A percentile compares a stretch with the other conserved stretches of the same genome.
Evolutionary conservation across 2,797 vertebrate species (phyloP).

Genomic region (Chelidonichthys spinosus): DNA sequence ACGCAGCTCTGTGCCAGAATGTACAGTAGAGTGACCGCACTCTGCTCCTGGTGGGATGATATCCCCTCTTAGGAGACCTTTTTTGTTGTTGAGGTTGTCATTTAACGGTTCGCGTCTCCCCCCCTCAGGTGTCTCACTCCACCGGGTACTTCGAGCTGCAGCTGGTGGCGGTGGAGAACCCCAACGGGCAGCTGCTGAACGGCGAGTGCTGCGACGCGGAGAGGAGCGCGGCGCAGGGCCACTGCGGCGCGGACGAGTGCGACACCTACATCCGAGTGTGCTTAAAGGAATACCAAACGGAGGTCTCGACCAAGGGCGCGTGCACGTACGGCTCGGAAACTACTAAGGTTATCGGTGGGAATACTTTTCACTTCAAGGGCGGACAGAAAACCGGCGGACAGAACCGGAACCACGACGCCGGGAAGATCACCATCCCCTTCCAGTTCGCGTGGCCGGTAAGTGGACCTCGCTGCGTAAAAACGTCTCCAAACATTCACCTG

Average conservation of each 20-base stretch:
- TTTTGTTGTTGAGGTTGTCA: too few relatives aligned
- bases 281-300: slow-evolving; percentile 95
- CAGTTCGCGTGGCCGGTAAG: slow-evolving; percentile 97
- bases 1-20: slow-evolving; percentile 23
- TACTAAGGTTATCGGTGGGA: slow-evolving; percentile 92
- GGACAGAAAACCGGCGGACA: slow-evolving; percentile 79
- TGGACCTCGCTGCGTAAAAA: slow-evolving; percentile 28
- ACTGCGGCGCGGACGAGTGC: slow-evolving; percentile 90
- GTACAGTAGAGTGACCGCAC: slow-evolving; percentile 20
- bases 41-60: neutral
- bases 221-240: slow-evolving; percentile 75
- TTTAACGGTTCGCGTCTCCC: slow-evolving; percentile 36
- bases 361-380: slow-evolving; percentile 90
- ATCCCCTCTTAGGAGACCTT: too few relatives aligned
- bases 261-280: slow-evolving; percentile 94
- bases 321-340: slow-evolving; percentile 93
- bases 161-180: slow-evolving; percentile 91
- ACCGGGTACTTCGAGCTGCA: slow-evolving; percentile 96
- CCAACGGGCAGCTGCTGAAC: slow-evolving; percentile 88
- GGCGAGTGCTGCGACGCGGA: slow-evolving; percentile 93
- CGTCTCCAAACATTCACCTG: too few relatives aligned
- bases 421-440: slow-evolving; percentile 92
- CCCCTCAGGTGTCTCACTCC: slow-evolving; percentile 89
- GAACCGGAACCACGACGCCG: slow-evolving; percentile 81
- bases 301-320: slow-evolving; percentile 86